These are phyloP conservation scores for Stichopus horrens DNA, from an alignment of 53 echinoderm and acorn worm genomes.

Conservation along the genomic window DNA sequence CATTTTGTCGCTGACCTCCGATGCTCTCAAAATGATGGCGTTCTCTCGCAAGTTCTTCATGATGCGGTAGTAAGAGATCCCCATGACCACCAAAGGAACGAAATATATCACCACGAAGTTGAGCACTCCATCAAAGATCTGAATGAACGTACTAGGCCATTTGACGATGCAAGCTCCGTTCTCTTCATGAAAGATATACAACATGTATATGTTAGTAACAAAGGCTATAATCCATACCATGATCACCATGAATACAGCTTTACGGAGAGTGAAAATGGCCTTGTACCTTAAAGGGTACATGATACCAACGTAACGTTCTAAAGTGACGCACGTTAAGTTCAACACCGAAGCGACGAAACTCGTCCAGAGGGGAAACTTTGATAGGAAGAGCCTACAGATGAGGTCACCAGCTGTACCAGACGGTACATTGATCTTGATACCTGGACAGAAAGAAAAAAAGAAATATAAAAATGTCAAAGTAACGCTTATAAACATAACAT, in stretches of 20 bases:
- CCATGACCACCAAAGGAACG: conserved; percentile 77
- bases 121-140: conserved; percentile 70
- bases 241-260: conserved; percentile 61
- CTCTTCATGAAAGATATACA: conserved; percentile 63
- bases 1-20: conserved; percentile 56
- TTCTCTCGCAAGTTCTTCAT: conserved; percentile 64
- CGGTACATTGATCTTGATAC: conserved; percentile 77
- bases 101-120: conserved; percentile 86
- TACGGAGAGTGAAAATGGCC: conserved; percentile 65
- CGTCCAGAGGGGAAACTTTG: conserved; percentile 95
- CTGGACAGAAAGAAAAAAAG: conserved; percentile 41
- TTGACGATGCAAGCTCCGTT: conserved; percentile 53
- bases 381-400: conserved; percentile 84
- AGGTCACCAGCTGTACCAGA: conserved; percentile 64
- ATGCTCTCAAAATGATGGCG: conserved; percentile 53
- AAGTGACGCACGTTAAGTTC: conserved; percentile 82
- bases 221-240: conserved; percentile 71
- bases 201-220: conserved; percentile 78
- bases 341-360: conserved; percentile 87
- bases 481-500: no score
- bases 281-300: conserved; percentile 82
- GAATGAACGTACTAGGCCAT: conserved; percentile 70
- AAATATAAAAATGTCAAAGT: background rate
- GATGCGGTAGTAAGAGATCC: conserved; percentile 77
- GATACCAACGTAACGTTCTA: conserved; percentile 90